These are phyloP conservation scores for Centropristis striata DNA, from an alignment of 2,113 vertebrate species.

Conservation along the genomic window DNA sequence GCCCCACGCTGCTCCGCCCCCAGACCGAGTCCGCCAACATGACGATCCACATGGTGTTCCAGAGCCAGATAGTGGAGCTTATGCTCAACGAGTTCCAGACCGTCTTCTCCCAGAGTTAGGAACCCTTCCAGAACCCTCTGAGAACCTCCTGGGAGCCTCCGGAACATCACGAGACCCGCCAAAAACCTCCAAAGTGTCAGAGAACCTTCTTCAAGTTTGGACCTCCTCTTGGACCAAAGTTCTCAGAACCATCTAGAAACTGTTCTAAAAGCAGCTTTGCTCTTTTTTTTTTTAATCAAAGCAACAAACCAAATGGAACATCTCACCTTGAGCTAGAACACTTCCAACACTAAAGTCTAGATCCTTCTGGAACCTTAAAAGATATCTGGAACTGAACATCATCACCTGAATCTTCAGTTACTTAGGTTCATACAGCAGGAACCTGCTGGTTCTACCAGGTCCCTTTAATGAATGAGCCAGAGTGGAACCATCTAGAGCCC, in stretches of 20 bases:
- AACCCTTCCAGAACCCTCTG: constrained; percentile 1
- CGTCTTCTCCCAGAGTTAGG: constrained; percentile 46
- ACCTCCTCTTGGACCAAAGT: background rate
- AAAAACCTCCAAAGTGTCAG: background rate
- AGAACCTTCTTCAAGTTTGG: background rate
- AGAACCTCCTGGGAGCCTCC: background rate
- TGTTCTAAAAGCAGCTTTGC: background rate
- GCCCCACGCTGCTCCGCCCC: constrained; percentile 93
- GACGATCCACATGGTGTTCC: constrained; percentile 95
- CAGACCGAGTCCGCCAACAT: constrained; percentile 89
- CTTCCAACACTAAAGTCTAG: background rate
- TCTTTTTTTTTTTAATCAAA: background rate
- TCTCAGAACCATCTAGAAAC: background rate
- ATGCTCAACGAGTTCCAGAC: constrained; percentile 86
- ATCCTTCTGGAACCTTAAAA: background rate
- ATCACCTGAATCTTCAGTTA: too few species aligned
- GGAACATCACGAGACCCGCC: background rate
- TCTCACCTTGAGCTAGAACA: background rate
- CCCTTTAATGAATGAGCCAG: background rate
- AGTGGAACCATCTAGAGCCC: background rate
- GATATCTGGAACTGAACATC: background rate
- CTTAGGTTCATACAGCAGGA: background rate
- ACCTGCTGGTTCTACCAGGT: background rate
- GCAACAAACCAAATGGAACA: background rate
- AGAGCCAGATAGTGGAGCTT: constrained; percentile 97